These are phyloP conservation scores for Crypturellus undulatus DNA, from an alignment of 2,113 vertebrate genomes.

Conservation along the genomic window DNA sequence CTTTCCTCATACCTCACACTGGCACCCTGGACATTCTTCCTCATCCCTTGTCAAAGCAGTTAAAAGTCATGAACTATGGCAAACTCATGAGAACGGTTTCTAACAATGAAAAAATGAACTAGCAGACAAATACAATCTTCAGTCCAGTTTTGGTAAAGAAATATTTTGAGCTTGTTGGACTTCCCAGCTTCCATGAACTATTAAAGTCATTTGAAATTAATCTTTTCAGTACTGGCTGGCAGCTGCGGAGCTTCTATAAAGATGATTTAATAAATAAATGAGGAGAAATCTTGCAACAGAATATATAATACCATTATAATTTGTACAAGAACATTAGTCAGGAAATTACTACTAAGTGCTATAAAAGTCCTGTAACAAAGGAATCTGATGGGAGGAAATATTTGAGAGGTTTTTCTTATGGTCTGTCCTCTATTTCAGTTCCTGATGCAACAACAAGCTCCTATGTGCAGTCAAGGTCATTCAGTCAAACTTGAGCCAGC, in stretches of 20 bases:
- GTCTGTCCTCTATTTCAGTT: conserved; percentile 64
- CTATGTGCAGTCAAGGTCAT: conserved; percentile 61
- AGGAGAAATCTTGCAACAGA: conserved; percentile 42
- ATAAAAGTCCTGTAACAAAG: conserved; percentile 64
- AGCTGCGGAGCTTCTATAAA: conserved; percentile 45
- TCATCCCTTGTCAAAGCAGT: neutral
- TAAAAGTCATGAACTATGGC: neutral
- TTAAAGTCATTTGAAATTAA: conserved; percentile 54
- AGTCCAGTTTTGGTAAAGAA: conserved; percentile 13
- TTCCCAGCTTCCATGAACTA: conserved; percentile 20
- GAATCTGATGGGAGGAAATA: conserved; percentile 70
- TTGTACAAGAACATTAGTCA: conserved; percentile 67
- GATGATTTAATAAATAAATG: conserved; percentile 54
- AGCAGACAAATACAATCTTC: neutral
- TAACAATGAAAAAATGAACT: conserved; percentile 6
- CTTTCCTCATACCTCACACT: neutral
- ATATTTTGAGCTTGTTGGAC: conserved; percentile 18
- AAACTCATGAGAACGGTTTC: conserved; percentile 13
- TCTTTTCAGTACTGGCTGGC: conserved; percentile 32
- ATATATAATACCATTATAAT: conserved; percentile 68
- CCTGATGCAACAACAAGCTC: conserved; percentile 68
- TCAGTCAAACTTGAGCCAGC: conserved; percentile 53
- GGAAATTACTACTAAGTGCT: conserved; percentile 70
- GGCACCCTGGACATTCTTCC: neutral
- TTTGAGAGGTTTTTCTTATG: conserved; percentile 60